Percentiles rank a stretch among this genome's conserved stretches.
These are phyloP conservation scores for Acanthurus tractus DNA, from an alignment of 2,797 vertebrate species.

Conservation along the genomic window DNA sequence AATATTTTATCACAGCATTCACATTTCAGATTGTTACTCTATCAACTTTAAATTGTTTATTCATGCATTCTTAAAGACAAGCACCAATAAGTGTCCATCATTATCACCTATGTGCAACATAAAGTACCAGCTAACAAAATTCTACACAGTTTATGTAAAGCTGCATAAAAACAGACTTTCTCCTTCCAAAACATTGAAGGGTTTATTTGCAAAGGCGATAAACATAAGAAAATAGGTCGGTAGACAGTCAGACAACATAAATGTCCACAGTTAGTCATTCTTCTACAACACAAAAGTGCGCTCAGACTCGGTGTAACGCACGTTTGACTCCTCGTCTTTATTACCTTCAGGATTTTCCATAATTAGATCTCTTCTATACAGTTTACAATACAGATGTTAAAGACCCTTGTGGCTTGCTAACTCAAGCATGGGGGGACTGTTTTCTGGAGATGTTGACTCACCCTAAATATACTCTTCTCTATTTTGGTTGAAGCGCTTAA, in stretches of 20 bases:
- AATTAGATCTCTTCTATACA: constrained; percentile 55
- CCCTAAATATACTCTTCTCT: constrained; percentile 78
- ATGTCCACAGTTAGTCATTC: not conserved
- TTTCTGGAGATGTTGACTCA: constrained; percentile 80
- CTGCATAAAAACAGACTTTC: not conserved
- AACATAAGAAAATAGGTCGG: not conserved
- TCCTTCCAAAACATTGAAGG: not conserved
- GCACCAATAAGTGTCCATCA: not conserved
- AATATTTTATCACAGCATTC: not conserved
- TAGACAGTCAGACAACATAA: not conserved
- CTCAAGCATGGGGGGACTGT: constrained; percentile 73
- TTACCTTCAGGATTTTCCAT: constrained; percentile 37
- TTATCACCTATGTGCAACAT: not conserved
- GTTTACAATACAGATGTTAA: constrained; percentile 73
- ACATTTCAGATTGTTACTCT: not conserved
- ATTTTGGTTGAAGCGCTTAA: constrained; percentile 76
- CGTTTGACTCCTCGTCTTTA: constrained; percentile 36
- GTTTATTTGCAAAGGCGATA: not conserved
- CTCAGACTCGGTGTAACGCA: not conserved
- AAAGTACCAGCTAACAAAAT: not conserved
- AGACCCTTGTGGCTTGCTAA: constrained; percentile 78
- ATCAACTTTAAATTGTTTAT: not conserved
- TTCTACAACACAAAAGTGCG: not conserved
- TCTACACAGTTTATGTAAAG: not conserved
- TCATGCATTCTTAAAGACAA: not conserved